A percentile compares a stretch with the other conserved stretches of the same genome.
phyloP scores from a whole-genome alignment of 2,888 invertebrate species.

The Psylliodes chrysocephalus region DNA sequence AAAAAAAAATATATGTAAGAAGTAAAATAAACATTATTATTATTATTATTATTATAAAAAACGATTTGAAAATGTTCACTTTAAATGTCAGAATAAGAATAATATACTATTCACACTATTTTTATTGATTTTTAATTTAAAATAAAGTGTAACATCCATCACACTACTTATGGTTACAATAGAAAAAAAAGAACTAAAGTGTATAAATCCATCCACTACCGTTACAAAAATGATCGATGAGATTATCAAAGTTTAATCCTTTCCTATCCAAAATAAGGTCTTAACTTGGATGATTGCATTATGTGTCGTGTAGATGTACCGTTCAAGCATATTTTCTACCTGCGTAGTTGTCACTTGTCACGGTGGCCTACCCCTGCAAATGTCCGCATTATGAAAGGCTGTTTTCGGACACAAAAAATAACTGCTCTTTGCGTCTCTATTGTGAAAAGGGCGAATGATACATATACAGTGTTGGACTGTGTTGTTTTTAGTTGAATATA shows the following conservation, averaged over 20 bases:
- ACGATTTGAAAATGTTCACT: too few relatives aligned
- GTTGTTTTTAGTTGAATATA: too few relatives aligned
- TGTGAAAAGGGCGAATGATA: constrained; percentile 38
- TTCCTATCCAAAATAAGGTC: constrained; percentile 9
- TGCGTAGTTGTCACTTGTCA: constrained; percentile 62
- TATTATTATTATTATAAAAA: too few relatives aligned
- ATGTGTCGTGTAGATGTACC: neutral
- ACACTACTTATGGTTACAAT: too few relatives aligned
- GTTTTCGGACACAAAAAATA: constrained; percentile 57
- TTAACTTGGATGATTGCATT: constrained; percentile 12
- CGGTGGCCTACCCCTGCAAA: constrained; percentile 59
- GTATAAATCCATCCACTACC: constrained; percentile 2
- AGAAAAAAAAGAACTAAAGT: neutral
- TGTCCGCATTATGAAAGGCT: constrained; percentile 60
- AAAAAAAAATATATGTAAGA: too few relatives aligned
- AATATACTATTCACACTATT: too few relatives aligned
- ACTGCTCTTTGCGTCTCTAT: constrained; percentile 56
- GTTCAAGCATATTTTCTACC: constrained; percentile 33
- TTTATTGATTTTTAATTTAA: neutral
- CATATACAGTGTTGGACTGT: constrained; percentile 7
- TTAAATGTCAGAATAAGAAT: too few relatives aligned
- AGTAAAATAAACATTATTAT: too few relatives aligned
- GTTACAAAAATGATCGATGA: constrained; percentile 40
- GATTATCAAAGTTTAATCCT: constrained; percentile 37
- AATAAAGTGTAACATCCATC: neutral